Evolutionary conservation across 2,113 vertebrate species (phyloP), one percentile per base, ranked within the genome.

Genomic region (Trichomycterus rosablanca): DNA sequence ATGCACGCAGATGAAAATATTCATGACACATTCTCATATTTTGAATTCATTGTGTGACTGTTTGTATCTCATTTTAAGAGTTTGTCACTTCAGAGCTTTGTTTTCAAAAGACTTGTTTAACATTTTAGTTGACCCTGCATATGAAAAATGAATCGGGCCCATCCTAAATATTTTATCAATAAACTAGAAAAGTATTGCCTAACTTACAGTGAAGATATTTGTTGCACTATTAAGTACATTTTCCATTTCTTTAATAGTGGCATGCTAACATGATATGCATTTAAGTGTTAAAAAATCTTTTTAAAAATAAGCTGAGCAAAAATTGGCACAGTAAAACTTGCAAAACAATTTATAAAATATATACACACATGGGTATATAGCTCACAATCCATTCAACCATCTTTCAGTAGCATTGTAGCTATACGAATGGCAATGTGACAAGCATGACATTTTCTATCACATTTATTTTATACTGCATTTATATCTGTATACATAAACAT

Each of bases 1-100:
- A 76, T 77, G 83, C 77, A 82, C 80, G 48, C n/a, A n/a, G 40
- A 45, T 67, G 55, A 42, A 73, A 45, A 71, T 72, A 75, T 74
- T 50, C 30, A 75, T 48, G 35, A 72, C 59, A 60, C 68, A 68
- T n/a, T n/a, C n/a, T 71, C 22, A 50, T 74, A 74, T 54, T 72
- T 73, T 70, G 63, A 20, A 62, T 75, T 74, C 66, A 16, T 59
- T 74, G 64, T 74, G 45, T 66, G 62, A 54, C 34, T 72, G 35
- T 71, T 70, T 66, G 14, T 59, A 48, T 22, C 39, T 39, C 51
- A 1, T 61, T 67, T 59, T 39, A 55, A 16, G 45, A 34, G 2
- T 56, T 15, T 2, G 5, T 52, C 9, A 59, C 57, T 51, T 59
- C 43, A 59, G 39, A 45, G 32, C 54, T n/a, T n/a, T n/a, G n/a